phyloP scores from a whole-genome alignment of 2,888 invertebrate genomes.

The Lydus trimaculatus region DNA sequence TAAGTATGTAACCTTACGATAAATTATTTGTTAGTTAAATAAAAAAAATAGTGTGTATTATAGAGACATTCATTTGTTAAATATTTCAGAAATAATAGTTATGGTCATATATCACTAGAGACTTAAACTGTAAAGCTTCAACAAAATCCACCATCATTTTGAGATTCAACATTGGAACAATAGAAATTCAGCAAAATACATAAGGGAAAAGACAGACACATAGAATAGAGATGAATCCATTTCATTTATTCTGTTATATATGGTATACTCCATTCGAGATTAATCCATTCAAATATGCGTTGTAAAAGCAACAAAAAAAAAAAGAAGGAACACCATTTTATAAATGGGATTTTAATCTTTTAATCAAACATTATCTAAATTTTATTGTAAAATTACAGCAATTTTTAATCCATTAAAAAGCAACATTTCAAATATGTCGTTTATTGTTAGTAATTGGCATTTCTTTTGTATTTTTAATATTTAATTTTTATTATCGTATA shows the following conservation, averaged over 20 bases:
- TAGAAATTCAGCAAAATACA: background rate
- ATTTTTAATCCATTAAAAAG: background rate
- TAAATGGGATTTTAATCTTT: background rate
- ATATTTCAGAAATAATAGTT: background rate
- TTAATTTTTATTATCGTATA: background rate
- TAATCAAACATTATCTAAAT: background rate
- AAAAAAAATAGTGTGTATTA: background rate
- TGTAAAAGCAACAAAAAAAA: background rate
- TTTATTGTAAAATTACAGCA: background rate
- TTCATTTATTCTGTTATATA: background rate
- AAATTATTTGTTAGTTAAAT: background rate
- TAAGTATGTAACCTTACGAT: background rate
- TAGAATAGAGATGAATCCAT: background rate
- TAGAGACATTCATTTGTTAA: background rate
- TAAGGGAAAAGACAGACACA: background rate
- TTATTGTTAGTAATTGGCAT: background rate
- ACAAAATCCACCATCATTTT: slow-evolving; percentile 1
- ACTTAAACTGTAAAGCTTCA: slow-evolving; percentile 1
- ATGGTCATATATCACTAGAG: background rate
- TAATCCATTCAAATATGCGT: background rate
- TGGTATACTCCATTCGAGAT: background rate
- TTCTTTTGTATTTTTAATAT: background rate
- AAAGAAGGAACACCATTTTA: too few relatives aligned
- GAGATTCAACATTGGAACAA: background rate
- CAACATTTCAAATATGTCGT: background rate